Evolutionary conservation across 2,797 vertebrate species (phyloP).

Genomic region (Euphonia xanthogaster): DNA sequence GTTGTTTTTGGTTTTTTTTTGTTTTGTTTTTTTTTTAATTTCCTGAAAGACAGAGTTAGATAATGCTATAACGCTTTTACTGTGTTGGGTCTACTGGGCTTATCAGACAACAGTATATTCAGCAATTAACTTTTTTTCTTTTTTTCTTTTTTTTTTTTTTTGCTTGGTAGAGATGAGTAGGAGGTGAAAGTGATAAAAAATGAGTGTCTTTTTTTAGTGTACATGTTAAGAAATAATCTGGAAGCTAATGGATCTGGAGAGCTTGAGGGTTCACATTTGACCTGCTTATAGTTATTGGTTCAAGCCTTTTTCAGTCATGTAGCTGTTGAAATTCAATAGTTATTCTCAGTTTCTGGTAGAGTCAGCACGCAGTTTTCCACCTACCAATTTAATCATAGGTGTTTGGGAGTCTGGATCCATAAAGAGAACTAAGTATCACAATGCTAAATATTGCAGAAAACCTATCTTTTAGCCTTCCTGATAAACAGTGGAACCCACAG

Average conservation of each 20-base stretch:
- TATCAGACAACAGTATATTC: neutral
- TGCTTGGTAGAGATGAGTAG: neutral
- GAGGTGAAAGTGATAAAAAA: neutral
- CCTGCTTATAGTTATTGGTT: slow-evolving; percentile 7
- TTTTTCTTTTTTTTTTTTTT: neutral
- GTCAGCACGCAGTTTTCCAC: slow-evolving; percentile 29
- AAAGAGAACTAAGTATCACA: neutral
- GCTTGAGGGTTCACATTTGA: slow-evolving; percentile 9
- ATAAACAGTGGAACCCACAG: neutral
- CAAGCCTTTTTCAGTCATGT: neutral
- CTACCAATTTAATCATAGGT: neutral
- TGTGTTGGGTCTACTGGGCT: neutral
- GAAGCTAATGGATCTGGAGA: slow-evolving; percentile 7
- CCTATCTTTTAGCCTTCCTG: neutral
- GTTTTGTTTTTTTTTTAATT: neutral
- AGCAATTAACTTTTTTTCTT: fast-evolving
- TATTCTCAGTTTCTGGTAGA: slow-evolving; percentile 13
- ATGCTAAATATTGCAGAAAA: neutral
- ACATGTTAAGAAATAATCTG: neutral
- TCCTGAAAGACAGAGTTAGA: neutral
- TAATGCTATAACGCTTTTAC: neutral
- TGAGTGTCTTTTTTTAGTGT: neutral
- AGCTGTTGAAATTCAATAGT: slow-evolving; percentile 36
- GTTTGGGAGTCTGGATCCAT: neutral
- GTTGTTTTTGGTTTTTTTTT: neutral